Evolutionary conservation across 2,888 invertebrate species (phyloP).

Genomic region (Petrolisthes manimaculis): DNA sequence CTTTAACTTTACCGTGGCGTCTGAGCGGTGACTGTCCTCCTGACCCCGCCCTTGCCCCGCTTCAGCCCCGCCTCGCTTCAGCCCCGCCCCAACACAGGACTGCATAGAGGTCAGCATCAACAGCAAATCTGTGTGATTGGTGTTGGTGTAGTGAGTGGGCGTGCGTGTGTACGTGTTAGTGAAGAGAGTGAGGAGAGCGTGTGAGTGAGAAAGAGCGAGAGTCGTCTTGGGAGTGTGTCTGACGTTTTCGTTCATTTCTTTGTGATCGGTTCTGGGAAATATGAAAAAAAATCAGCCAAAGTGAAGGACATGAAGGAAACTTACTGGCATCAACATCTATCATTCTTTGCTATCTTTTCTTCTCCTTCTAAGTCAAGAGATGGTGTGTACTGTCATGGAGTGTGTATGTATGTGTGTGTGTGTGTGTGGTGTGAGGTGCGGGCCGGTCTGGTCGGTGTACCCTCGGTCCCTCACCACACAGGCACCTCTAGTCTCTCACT

Average conservation of each 20-base stretch:
- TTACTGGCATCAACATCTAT: no score
- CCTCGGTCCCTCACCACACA: background rate
- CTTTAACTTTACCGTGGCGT: constrained; percentile 40
- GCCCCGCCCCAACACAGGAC: background rate
- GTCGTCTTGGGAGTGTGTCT: background rate
- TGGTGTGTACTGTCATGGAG: background rate
- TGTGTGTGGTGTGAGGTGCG: constrained; percentile 32
- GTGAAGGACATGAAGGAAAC: no score
- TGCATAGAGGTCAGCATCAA: background rate
- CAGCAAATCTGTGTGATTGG: background rate
- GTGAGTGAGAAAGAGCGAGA: background rate
- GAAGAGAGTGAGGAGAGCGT: background rate
- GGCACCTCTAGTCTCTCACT: background rate
- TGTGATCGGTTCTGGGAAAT: no score
- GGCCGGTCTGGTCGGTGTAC: background rate
- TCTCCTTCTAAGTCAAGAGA: no score
- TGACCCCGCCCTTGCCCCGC: background rate
- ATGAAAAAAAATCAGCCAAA: no score
- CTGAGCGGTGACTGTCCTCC: constrained; percentile 17
- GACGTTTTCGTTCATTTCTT: no score
- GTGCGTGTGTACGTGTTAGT: constrained; percentile 10
- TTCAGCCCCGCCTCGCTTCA: background rate
- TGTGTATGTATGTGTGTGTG: constrained; percentile 10
- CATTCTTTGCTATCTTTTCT: no score
- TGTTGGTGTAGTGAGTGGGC: background rate